Evolutionary conservation across 2,797 vertebrate genomes (phyloP).

Genomic region (Falco berigora): DNA sequence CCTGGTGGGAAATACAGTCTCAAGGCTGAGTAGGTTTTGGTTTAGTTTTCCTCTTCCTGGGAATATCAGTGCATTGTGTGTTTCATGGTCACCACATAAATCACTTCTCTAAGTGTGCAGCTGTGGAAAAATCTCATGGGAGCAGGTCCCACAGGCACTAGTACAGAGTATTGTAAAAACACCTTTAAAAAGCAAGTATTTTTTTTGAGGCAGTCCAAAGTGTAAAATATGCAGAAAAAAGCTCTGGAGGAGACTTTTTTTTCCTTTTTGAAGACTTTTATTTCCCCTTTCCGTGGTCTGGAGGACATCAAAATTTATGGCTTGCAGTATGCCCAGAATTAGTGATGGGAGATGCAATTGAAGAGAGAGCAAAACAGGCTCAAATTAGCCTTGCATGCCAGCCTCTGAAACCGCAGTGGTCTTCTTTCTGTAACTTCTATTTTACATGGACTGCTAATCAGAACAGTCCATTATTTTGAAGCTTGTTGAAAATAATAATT

Average conservation of each 20-base stretch:
- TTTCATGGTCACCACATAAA: background rate
- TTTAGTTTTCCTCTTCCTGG: background rate
- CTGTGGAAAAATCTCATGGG: background rate
- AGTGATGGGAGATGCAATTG: background rate
- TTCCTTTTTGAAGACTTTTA: background rate
- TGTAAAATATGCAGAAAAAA: background rate
- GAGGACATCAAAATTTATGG: background rate
- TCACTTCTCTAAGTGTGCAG: background rate
- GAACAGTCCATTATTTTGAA: background rate
- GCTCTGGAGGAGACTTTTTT: background rate
- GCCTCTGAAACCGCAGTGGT: background rate
- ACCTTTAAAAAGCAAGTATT: background rate
- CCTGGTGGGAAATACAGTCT: background rate
- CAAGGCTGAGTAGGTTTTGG: background rate
- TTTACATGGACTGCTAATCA: background rate
- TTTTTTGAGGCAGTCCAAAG: background rate
- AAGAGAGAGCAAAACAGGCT: background rate
- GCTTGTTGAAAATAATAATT: background rate
- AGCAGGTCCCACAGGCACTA: background rate
- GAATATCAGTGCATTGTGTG: background rate
- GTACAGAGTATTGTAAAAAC: background rate
- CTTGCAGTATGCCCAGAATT: background rate
- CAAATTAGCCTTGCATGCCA: background rate
- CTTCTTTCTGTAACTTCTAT: background rate
- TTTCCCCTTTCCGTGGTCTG: background rate